Base-by-base conservation (phyloP, 2,113 vertebrate genomes). In the Coryphaenoides rupestris region DNA sequence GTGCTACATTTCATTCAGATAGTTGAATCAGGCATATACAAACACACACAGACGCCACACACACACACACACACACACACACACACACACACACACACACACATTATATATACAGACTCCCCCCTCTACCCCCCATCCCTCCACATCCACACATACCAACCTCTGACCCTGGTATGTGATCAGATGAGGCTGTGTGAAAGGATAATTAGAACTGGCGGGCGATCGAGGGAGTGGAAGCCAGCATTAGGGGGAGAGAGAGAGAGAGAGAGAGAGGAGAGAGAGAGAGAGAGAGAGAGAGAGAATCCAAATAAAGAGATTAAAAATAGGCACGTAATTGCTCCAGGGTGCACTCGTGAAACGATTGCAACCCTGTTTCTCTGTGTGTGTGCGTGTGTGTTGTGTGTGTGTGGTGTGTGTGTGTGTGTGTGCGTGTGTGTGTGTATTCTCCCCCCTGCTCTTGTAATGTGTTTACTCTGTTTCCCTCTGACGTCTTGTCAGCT, bases 161-260 rank as follows among this genome's bases (percentile, higher is more conserved):
- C 19, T 50, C 59, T 24, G 63, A 55, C 62, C 60, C 66, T 22
- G 62, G 23, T 17, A 15, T 49, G 65, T 68, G 69, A 72, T 70
- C 53, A 67, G 56, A 40, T 60, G 55, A 0, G 22, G 53, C n/a
- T 50, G 62, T 5, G 33, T 57, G 9, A 21, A 24, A 3, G 17
- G 52, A 61, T 66, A 77, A 77, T 67, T 69, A 53, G 49, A 79
- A 56, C 72, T 64, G 68, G 69, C 75, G 67, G n/a, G 64, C 2
- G n/a, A 77, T 58, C 15, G 59, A 58, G 46, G 2, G 16, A 55
- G 66, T 0, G 2, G 22, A 46, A 64, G 79, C 62, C 77, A 79
- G 15, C 0, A 2, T 70, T 62, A 26, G 22, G 17, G 60, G 56
- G 66, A 73, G n/a, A n/a, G n/a, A n/a, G n/a, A n/a, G n/a, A n/a